Conservation (phyloP, 1,140 invertebrate genomes). For the Cepaea nemoralis region DNA sequence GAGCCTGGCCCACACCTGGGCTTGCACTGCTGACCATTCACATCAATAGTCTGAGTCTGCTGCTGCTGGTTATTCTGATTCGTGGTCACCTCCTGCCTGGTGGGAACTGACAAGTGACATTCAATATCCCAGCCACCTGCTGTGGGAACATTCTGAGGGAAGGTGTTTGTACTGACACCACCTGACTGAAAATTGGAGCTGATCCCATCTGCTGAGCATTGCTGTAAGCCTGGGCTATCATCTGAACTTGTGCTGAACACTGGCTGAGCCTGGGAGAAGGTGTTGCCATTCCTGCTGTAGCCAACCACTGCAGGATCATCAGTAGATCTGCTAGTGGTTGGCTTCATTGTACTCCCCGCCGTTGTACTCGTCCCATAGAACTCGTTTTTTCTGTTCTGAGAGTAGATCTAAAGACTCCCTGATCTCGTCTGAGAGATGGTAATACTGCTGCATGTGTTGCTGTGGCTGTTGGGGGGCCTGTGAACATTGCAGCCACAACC, state of each 20-base stretch:
- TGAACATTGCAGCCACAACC: background rate
- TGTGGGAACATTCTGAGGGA: slow-evolving; percentile 20
- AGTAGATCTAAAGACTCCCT: slow-evolving; percentile 43
- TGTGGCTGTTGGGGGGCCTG: slow-evolving; percentile 28
- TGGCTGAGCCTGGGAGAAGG: slow-evolving; percentile 29
- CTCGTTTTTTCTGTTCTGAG: slow-evolving; percentile 35
- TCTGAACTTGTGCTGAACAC: slow-evolving; percentile 42
- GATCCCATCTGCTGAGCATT: slow-evolving; percentile 45
- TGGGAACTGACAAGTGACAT: slow-evolving; percentile 31
- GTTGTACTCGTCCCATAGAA: slow-evolving; percentile 41
- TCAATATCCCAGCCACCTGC: slow-evolving; percentile 35
- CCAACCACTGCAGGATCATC: slow-evolving; percentile 41
- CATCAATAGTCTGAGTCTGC: slow-evolving; percentile 36
- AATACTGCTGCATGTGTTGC: slow-evolving; percentile 42
- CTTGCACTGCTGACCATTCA: slow-evolving; percentile 35
- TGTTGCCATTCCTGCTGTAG: slow-evolving; percentile 42
- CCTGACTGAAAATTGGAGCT: slow-evolving; percentile 34
- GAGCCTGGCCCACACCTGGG: slow-evolving; percentile 11
- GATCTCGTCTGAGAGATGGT: slow-evolving; percentile 45
- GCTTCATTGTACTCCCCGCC: slow-evolving; percentile 43
- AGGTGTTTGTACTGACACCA: slow-evolving; percentile 21
- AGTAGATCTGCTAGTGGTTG: slow-evolving; percentile 47
- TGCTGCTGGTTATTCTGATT: slow-evolving; percentile 34
- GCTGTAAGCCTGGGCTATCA: slow-evolving; percentile 49
- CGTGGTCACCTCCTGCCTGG: slow-evolving; percentile 15